Base-by-base conservation (phyloP, 2,888 invertebrate species). In the Papilio protenor region DNA sequence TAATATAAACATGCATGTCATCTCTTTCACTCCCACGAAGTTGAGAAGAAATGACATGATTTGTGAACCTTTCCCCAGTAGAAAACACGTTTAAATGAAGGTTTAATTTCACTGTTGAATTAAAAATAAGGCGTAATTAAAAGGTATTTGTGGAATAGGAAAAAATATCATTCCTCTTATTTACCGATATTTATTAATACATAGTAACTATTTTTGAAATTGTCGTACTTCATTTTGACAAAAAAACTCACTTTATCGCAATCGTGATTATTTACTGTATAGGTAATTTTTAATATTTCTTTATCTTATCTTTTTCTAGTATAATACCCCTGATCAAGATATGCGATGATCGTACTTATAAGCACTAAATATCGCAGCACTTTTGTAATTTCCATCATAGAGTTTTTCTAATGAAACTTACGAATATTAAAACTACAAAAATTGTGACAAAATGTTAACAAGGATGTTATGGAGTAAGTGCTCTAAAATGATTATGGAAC, bases 311-410 rank as follows among this genome's bases (percentile, higher is more conserved):
- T 33, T 64, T 10, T 27, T 18, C 33, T 33, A 33, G 33, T 33
- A 14, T 64, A 64, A 64, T 64, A 64, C 61, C 61, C 21, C 6
- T 33, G 18, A 64, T 64, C 33, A 64, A 64, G 27, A 59, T 59
- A 23, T 14, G 8, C 16, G 6, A 11, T 21, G n/a, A 57, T 21
- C 21, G 21, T n/a, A 57, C 2, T 57, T 14, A 49, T 49, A 16
- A 27, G 27, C 27, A 27, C 27, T 33, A 4, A 5, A 49, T 16
- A 49, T 49, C 27, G 27, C 27, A 27, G 27, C 27, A 27, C 27
- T 16, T 49, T 49, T 16, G 14, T 16, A 49, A 49, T 5, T 49
- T 16, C 14, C 16, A 16, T 1, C 49, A 49, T 49, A 49, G 12
- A 49, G 14, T 14, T 49, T 4, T 14, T 16, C 12, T 16, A 16